phyloP scores from a whole-genome alignment of 1,140 invertebrate species.

The Tyrophagus putrescentiae region DNA sequence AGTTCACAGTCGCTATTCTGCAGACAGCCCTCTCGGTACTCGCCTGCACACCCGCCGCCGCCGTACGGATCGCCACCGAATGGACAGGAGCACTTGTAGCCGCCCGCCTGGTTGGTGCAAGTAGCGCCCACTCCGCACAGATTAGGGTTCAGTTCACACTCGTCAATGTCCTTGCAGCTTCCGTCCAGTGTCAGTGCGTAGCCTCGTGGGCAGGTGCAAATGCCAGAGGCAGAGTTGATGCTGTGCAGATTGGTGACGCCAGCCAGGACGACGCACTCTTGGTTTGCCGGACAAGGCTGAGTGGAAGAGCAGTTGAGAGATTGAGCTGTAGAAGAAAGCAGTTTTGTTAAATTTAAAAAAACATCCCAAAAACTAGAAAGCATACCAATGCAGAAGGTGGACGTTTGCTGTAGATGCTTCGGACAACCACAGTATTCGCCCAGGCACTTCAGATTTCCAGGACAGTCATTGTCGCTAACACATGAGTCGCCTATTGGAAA shows the following conservation, averaged over 20 bases:
- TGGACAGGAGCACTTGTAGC: conserved; percentile 55
- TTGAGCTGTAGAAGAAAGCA: conserved; percentile 24
- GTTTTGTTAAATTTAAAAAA: not conserved
- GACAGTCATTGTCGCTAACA: conserved; percentile 30
- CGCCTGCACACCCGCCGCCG: conserved; percentile 17
- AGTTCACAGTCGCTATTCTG: conserved; percentile 36
- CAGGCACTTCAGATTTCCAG: conserved; percentile 30
- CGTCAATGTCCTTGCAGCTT: conserved; percentile 26
- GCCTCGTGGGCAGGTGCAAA: conserved; percentile 29
- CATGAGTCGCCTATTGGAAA: conserved; percentile 27
- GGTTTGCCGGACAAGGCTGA: conserved; percentile 31
- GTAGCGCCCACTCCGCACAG: conserved; percentile 30
- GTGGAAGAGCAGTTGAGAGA: conserved; percentile 29
- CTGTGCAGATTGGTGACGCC: conserved; percentile 15
- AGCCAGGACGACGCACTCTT: conserved; percentile 27
- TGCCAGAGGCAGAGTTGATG: conserved; percentile 11
- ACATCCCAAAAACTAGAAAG: not conserved
- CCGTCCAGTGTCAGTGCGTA: conserved; percentile 27
- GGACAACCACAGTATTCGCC: conserved; percentile 29
- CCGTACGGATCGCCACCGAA: conserved; percentile 57
- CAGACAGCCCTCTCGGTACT: conserved; percentile 26
- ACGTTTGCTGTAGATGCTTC: conserved; percentile 26
- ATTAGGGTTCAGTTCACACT: conserved; percentile 30
- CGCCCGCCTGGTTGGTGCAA: conserved; percentile 28
- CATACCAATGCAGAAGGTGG: conserved; percentile 29